These are phyloP conservation scores for Sorex maritimensis DNA, from an alignment of 2,797 vertebrate species.

Conservation along the genomic window DNA sequence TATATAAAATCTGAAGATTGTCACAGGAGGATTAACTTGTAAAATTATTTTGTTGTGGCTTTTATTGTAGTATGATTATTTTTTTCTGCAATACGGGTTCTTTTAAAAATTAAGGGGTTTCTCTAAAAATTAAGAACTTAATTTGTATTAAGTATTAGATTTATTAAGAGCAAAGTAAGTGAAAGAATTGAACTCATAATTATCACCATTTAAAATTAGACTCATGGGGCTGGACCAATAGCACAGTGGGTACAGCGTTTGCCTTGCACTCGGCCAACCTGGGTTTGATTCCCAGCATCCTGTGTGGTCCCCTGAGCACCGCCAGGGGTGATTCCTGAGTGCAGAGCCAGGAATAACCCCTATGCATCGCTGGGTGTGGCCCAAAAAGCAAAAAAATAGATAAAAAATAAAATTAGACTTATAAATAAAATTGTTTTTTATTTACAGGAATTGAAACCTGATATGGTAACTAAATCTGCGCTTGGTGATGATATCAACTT, in stretches of 20 bases:
- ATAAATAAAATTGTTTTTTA: conserved; percentile 53
- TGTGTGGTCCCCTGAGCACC: no score
- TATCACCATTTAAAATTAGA: conserved; percentile 49
- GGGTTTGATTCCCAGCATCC: no score
- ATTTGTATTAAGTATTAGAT: background rate
- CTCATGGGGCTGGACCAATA: background rate
- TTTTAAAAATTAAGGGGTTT: no score
- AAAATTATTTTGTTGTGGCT: conserved; percentile 19
- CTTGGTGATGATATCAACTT: conserved; percentile 94
- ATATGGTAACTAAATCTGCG: conserved; percentile 95
- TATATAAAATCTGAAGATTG: background rate
- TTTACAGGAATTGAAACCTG: conserved; percentile 92
- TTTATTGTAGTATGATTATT: conserved; percentile 28
- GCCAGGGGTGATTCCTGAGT: no score
- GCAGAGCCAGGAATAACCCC: no score
- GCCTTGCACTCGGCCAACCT: no score
- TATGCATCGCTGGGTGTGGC: no score
- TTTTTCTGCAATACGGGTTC: background rate
- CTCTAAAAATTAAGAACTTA: conserved; percentile 51
- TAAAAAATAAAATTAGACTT: conserved; percentile 7
- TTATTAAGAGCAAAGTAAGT: conserved; percentile 32
- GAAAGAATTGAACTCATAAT: conserved; percentile 42
- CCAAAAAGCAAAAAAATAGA: background rate
- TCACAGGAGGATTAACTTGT: background rate
- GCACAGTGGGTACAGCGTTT: no score